phyloP scores from a whole-genome alignment of 1,140 invertebrate species.

The Conus betulinus region DNA sequence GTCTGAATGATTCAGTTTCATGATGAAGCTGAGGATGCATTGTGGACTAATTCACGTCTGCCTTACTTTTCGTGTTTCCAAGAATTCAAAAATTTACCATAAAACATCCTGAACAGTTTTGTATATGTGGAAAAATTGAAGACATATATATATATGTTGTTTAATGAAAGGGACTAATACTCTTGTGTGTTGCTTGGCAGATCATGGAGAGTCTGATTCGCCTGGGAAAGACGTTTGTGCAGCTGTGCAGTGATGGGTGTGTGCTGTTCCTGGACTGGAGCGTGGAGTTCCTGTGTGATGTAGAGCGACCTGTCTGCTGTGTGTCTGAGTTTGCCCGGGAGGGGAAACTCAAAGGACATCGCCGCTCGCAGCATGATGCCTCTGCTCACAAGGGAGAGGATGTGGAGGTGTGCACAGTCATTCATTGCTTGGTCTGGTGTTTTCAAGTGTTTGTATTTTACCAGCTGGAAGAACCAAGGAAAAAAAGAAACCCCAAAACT shows the following conservation, averaged over 20 bases:
- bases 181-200: conserved; percentile 48
- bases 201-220: conserved; percentile 66
- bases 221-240: conserved; percentile 62
- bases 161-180: too few species aligned
- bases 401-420: neutral
- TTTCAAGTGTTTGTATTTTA: neutral
- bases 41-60: too few species aligned
- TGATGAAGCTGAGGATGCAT: too few species aligned
- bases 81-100: too few species aligned
- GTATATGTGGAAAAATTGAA: too few species aligned
- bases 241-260: conserved; percentile 63
- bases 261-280: conserved; percentile 65
- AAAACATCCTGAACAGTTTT: too few species aligned
- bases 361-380: conserved; percentile 32
- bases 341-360: conserved; percentile 45
- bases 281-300: conserved; percentile 60
- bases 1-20: too few species aligned
- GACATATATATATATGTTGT: too few species aligned
- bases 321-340: conserved; percentile 58
- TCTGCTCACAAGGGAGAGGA: neutral
- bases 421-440: neutral
- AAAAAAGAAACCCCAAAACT: too few species aligned
- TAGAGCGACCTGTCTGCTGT: conserved; percentile 46
- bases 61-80: too few species aligned
- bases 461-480: too few species aligned